phyloP scores from a whole-genome alignment of 2,797 vertebrate genomes.

The Onychomys leucogaster region DNA sequence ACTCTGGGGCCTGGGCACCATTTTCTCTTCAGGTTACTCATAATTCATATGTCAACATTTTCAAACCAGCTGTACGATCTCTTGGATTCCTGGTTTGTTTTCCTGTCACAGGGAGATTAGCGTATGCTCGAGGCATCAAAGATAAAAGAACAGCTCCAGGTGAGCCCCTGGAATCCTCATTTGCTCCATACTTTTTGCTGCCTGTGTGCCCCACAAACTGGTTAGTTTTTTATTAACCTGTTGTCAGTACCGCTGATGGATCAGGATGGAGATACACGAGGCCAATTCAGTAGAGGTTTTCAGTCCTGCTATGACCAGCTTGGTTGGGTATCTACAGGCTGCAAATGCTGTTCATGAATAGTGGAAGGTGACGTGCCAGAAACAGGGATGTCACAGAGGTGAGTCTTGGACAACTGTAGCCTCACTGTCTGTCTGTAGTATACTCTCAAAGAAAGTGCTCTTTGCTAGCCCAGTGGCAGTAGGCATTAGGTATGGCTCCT shows the following conservation, averaged over 20 bases:
- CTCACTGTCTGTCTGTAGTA: neutral
- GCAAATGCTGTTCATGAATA: neutral
- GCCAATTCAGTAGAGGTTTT: neutral
- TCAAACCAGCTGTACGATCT: neutral
- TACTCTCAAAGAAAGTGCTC: conserved; percentile 1
- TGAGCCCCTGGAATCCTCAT: neutral
- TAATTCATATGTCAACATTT: neutral
- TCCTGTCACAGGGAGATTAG: neutral
- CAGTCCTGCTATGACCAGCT: neutral
- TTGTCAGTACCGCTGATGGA: neutral
- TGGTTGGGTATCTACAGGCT: neutral
- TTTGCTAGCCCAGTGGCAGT: neutral
- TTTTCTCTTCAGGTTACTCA: conserved; percentile 9
- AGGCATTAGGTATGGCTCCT: conserved; percentile 12
- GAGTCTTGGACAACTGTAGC: neutral
- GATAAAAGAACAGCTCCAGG: neutral
- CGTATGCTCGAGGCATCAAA: neutral
- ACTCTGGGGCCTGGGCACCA: neutral
- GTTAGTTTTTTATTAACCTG: neutral
- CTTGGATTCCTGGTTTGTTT: neutral
- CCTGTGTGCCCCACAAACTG: neutral
- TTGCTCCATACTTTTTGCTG: neutral
- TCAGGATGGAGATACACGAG: neutral
- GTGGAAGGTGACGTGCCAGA: neutral
- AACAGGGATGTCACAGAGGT: neutral